Evolutionary conservation across 2,888 invertebrate genomes (phyloP).

Genomic region (Platycnemis pennipes): DNA sequence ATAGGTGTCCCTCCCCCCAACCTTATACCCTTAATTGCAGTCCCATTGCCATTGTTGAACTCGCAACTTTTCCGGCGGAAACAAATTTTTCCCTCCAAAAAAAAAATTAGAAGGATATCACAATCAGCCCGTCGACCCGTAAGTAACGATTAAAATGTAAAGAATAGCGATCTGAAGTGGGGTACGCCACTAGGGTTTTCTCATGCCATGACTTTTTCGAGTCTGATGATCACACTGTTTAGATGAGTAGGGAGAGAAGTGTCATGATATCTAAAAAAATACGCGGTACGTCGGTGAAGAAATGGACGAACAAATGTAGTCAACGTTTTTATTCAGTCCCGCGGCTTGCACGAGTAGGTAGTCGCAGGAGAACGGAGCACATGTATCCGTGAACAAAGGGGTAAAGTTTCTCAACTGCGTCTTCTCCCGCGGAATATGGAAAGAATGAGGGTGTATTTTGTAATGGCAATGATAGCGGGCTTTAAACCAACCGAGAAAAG

Average conservation of each 20-base stretch:
- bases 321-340: too few relatives aligned
- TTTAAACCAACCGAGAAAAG: too few relatives aligned
- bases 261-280: neutral
- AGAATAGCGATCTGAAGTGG: neutral
- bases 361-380: neutral
- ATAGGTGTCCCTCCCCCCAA: neutral
- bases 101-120: too few relatives aligned
- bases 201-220: neutral
- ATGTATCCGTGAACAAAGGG: neutral
- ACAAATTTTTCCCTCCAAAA: neutral
- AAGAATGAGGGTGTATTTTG: neutral
- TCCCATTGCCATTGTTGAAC: neutral
- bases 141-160: constrained; percentile 8
- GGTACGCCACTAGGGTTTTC: neutral
- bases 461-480: neutral
- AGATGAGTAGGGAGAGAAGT: neutral
- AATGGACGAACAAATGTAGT: neutral
- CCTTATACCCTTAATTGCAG: neutral
- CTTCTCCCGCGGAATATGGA: neutral
- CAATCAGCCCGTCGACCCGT: constrained; percentile 1
- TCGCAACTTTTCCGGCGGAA: neutral
- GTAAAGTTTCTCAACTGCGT: neutral
- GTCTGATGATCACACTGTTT: neutral
- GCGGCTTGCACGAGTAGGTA: neutral
- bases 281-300: neutral